Base-by-base conservation (phyloP, 2,113 vertebrate genomes). In the Gracilinanus agilis region DNA sequence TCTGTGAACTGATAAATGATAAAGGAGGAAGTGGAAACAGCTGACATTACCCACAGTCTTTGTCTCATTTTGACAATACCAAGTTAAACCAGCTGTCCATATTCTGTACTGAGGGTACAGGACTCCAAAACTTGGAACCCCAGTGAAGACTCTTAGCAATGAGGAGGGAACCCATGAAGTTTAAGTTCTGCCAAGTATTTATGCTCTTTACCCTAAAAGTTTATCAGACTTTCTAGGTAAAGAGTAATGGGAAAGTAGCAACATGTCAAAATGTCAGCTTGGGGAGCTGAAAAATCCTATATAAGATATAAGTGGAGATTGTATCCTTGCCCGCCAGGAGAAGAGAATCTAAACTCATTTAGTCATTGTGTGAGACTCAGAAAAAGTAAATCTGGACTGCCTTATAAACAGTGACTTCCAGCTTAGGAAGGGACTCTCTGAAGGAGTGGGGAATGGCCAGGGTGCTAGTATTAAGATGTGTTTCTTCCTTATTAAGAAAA, bases 281-380 rank as follows among this genome's bases (percentile, higher is more conserved):
- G 44, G 88, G 1, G 40, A 88, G 29, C 16, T 24, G 88, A 89
- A 94, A 92, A 67, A 23, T 55, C 55, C 61, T n/a, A 19, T 93
- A 95, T 16, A 75, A 53, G 49, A 44, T 91, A 49, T 90, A 93
- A 61, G 58, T 61, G 24, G 53, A 91, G 96, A 58, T 44, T 5
- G 16, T 8, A 88, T 91, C 40, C 24, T 21, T 92, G 21, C 4
- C 4, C 3, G 83, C 27, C 91, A 90, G 53, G 44, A 95, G 53
- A 95, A 90, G 91, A 11, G 75, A 44, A 90, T 92, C 90, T 49
- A 90, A 90, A 88, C 4, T 95, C 53, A 75, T 25, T 54, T 53
- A 88, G 29, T 92, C 25, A 44, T 89, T 95, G 61, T 89, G n/a
- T 94, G 55, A 29, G n/a, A 90, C 24, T 91, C 91, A 13, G 49